Evolutionary conservation across 2,113 vertebrate genomes (phyloP).

Genomic region (Cynoglossus semilaevis): DNA sequence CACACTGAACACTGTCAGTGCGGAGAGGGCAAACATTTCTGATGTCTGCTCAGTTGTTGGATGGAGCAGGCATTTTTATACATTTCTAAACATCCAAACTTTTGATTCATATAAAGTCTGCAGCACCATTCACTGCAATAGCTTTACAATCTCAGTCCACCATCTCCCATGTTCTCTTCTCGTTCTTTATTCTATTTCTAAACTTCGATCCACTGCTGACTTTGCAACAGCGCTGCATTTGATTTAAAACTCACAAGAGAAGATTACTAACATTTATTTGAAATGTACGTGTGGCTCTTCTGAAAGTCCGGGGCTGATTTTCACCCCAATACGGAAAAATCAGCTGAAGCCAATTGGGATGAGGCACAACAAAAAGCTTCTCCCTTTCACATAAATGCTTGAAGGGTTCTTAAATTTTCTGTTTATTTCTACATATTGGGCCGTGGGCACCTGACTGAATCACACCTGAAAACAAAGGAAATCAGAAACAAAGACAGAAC

Average conservation of each 20-base stretch:
- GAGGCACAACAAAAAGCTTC: neutral
- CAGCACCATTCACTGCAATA: conserved; percentile 29
- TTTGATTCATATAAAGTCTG: conserved; percentile 39
- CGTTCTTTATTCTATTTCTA: neutral
- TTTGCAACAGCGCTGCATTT: conserved; percentile 12
- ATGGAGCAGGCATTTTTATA: conserved; percentile 16
- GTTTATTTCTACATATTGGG: conserved; percentile 2
- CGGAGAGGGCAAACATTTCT: conserved; percentile 37
- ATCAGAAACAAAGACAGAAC: conserved; percentile 24
- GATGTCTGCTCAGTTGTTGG: conserved; percentile 10
- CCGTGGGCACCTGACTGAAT: conserved; percentile 29
- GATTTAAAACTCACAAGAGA: conserved; percentile 22
- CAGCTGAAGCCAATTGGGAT: conserved; percentile 1
- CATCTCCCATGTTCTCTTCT: neutral
- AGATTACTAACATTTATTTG: conserved; percentile 7
- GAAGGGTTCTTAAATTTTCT: conserved; percentile 3
- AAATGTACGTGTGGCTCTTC: conserved; percentile 15
- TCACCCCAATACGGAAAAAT: neutral
- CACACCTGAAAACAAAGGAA: conserved; percentile 30
- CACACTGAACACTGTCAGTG: conserved; percentile 57
- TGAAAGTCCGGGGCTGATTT: conserved; percentile 11
- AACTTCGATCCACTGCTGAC: neutral
- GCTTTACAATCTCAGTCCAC: conserved; percentile 1
- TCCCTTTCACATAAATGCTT: too few species aligned
- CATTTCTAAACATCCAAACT: conserved; percentile 11